Conservation (phyloP, 2,888 invertebrate genomes). For the Dryocosmus kuriphilus region DNA sequence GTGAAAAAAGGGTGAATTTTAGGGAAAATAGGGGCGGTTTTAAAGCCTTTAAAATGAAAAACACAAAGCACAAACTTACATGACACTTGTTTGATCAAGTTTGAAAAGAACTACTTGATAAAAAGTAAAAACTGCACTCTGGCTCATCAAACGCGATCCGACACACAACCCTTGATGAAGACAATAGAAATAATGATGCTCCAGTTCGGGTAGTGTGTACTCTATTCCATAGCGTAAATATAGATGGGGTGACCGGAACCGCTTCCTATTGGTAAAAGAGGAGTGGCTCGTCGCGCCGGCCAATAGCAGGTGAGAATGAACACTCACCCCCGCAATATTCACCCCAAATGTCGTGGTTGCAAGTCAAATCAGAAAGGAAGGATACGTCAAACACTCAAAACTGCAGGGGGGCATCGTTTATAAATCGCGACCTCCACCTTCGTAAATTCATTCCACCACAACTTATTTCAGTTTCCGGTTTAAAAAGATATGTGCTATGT, state of each 20-base stretch:
- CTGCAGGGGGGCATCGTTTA: conserved; percentile 53
- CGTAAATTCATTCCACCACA: conserved; percentile 49
- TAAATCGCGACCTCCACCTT: conserved; percentile 58
- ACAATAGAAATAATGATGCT: conserved; percentile 73
- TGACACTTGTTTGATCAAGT: conserved; percentile 41
- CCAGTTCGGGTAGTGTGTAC: conserved; percentile 62
- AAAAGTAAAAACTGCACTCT: conserved; percentile 44
- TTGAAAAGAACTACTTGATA: conserved; percentile 57
- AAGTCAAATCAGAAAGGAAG: conserved; percentile 65
- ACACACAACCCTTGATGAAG: conserved; percentile 66
- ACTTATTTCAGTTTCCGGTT: conserved; percentile 32
- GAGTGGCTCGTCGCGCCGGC: conserved; percentile 57
- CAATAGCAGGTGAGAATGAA: conserved; percentile 67
- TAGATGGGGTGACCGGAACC: conserved; percentile 62
- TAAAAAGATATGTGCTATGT: conserved; percentile 5
- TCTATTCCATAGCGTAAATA: conserved; percentile 65
- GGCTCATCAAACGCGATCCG: conserved; percentile 61
- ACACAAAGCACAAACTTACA: background rate
- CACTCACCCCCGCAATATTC: conserved; percentile 60
- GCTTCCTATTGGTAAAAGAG: conserved; percentile 68
- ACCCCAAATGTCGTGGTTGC: conserved; percentile 59
- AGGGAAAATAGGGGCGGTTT: background rate
- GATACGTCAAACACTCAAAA: conserved; percentile 50
- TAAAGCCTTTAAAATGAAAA: background rate
- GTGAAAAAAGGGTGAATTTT: background rate